Base-by-base conservation (phyloP, 2,888 invertebrate genomes). In the Torymus tubicola region DNA sequence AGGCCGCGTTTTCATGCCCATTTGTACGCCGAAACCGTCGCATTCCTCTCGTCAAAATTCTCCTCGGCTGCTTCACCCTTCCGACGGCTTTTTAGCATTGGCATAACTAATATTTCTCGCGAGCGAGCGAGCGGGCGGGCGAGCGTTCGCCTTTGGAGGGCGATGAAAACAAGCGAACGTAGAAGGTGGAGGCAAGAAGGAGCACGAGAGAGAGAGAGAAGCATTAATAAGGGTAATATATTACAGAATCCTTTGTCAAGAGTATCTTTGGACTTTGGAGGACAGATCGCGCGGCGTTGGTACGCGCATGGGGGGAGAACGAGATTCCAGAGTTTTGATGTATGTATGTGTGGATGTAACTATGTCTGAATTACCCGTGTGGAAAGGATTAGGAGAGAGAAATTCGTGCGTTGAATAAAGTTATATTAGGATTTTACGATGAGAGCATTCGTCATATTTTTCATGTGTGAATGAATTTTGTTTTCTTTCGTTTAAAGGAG, bases 181-280 rank as follows among this genome's bases (percentile, higher is more conserved):
- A 53, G 58, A 31, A 42, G 24, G 13, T 57, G 71, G 63, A 58
- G n/a, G 58, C 13, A 61, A 53, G 65, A 57, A 72, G 65, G 24
- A 18, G 65, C 3, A 53, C 12, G 63, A 52, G 67, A 67, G 75
- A 69, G 69, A 84, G 82, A 60, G 75, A 78, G 85, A 83, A 81
- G 85, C 86, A 87, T 88, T 89, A 89, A 89, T 89, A 89, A 88
- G 87, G 88, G 88, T 88, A 89, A 90, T 90, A 89, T 89, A 88
- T 89, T 87, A 88, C 84, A 83, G 87, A 84, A 84, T 87, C 88
- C 85, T 89, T 89, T 89, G 89, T 89, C 84, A 84, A 84, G 83
- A 83, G 84, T 82, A 83, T 83, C 80, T 81, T 76, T 81, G 84
- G 85, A 86, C 87, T 87, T 86, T 88, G 85, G 88, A 87, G 85